Percentiles rank a stretch among this genome's conserved stretches.
These are phyloP conservation scores for Ganaspis sp. DNA, from an alignment of 1,140 invertebrate genomes.

Conservation along the genomic window DNA sequence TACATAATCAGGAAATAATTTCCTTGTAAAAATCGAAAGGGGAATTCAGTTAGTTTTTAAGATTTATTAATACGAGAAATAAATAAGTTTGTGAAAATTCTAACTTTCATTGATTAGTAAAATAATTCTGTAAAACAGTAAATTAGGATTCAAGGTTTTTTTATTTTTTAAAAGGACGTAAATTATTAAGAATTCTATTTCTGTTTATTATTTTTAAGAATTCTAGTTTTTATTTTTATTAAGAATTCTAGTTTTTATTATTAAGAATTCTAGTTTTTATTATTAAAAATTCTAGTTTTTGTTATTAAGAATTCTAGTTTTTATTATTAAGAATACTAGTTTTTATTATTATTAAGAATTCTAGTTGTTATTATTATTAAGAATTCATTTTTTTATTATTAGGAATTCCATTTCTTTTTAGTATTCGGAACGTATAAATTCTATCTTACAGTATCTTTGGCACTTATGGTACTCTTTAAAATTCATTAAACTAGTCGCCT, in stretches of 20 bases:
- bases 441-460: conserved; percentile 50
- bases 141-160: too few relatives aligned
- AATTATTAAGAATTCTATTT: too few relatives aligned
- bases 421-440: background rate
- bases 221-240: too few relatives aligned
- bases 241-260: background rate
- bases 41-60: conserved; percentile 36
- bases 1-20: background rate
- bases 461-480: conserved; percentile 28
- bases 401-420: background rate
- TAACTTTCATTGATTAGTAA: background rate
- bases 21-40: background rate
- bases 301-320: background rate
- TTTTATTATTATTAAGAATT: too few relatives aligned
- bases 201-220: too few relatives aligned
- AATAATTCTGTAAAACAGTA: too few relatives aligned
- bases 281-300: too few relatives aligned
- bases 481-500: background rate
- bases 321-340: too few relatives aligned
- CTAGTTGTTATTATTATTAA: background rate
- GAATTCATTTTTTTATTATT: background rate
- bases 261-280: background rate
- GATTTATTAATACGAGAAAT: conserved; percentile 46
- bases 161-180: too few relatives aligned
- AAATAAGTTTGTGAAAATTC: background rate